Conservation (phyloP, 64 coral and sea anemone species). For the Anthopleura sola region DNA sequence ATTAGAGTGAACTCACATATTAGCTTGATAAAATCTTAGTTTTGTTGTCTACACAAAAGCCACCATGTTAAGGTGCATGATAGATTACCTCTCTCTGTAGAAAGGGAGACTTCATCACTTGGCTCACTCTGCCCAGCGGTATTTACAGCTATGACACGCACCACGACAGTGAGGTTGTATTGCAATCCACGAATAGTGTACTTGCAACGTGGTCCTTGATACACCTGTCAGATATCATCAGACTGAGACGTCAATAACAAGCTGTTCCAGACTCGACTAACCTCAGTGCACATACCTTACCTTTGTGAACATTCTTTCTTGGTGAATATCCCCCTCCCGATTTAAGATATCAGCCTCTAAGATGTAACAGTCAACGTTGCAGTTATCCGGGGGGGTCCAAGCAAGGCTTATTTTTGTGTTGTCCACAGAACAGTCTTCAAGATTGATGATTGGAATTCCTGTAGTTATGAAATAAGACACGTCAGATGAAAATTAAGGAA, state of each 20-base stretch:
- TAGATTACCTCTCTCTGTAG: slow-evolving; percentile 69
- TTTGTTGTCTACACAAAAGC: no score
- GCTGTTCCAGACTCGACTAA: background rate
- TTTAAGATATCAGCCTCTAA: slow-evolving; percentile 65
- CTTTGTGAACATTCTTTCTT: slow-evolving; percentile 67
- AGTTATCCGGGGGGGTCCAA: slow-evolving; percentile 60
- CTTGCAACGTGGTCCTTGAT: slow-evolving; percentile 83
- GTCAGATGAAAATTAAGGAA: background rate
- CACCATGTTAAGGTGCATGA: no score
- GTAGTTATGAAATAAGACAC: background rate
- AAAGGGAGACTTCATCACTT: slow-evolving; percentile 73
- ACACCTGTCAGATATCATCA: slow-evolving; percentile 21
- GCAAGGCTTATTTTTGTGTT: slow-evolving; percentile 75
- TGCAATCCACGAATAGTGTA: slow-evolving; percentile 69
- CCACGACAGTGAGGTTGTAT: slow-evolving; percentile 74
- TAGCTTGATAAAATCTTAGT: background rate
- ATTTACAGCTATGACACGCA: slow-evolving; percentile 74
- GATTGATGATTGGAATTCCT: slow-evolving; percentile 58
- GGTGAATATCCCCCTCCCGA: slow-evolving; percentile 77
- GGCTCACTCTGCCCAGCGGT: slow-evolving; percentile 73
- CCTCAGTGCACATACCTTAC: background rate
- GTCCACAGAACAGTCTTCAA: slow-evolving; percentile 80
- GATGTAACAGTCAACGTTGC: slow-evolving; percentile 80
- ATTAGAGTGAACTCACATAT: background rate
- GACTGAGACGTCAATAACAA: background rate